Evolutionary conservation across 2,797 vertebrate genomes (phyloP).

Genomic region (Simalia tracyae): DNA sequence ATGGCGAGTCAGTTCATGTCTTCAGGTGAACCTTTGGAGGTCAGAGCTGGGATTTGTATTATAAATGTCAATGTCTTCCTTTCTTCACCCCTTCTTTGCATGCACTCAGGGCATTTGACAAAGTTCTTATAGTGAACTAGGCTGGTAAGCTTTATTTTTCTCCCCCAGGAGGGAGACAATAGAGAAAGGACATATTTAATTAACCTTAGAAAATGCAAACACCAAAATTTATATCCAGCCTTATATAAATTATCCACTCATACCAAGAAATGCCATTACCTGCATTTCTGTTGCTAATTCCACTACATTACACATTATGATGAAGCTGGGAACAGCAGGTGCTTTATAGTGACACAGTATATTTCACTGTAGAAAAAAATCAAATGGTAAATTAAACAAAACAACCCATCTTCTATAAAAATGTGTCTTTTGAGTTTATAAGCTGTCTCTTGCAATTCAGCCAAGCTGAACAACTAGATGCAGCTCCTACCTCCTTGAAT

Average conservation of each 20-base stretch:
- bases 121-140: not conserved
- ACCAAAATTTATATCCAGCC: accelerated
- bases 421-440: conserved; percentile 4
- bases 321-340: conserved; percentile 33
- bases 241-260: not conserved
- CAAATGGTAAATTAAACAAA: conserved; percentile 33
- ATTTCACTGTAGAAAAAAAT: conserved; percentile 14
- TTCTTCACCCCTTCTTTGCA: not conserved
- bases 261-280: conserved; percentile 11
- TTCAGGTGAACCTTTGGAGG: not conserved
- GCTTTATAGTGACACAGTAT: conserved; percentile 6
- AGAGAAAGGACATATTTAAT: not conserved
- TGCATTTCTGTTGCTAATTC: conserved; percentile 31
- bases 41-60: not conserved
- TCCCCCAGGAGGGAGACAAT: not conserved
- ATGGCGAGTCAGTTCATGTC: not conserved
- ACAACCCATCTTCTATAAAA: conserved; percentile 29
- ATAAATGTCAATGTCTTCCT: not conserved
- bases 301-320: not conserved
- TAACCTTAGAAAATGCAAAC: not conserved
- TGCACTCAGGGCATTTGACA: not conserved
- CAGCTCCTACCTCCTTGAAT: conserved; percentile 25
- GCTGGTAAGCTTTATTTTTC: conserved; percentile 7
- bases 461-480: conserved; percentile 1
- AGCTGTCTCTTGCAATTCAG: conserved; percentile 16